Evolutionary conservation across 2,797 vertebrate genomes (phyloP).

Genomic region (Falco naumanni): DNA sequence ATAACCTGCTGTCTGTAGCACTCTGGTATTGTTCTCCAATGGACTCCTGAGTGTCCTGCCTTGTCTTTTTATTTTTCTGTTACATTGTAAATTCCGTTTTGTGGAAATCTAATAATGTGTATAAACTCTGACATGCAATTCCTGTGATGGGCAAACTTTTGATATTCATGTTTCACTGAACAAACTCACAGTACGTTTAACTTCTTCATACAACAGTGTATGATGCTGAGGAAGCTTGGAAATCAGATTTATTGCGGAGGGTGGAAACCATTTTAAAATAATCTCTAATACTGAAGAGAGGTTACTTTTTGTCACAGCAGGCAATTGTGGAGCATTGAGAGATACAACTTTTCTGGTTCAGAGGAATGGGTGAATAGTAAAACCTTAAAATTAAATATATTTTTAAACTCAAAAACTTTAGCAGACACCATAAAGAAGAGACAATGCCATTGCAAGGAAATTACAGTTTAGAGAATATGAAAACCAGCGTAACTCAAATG

Average conservation of each 20-base stretch:
- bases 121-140: not conserved
- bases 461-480: not conserved
- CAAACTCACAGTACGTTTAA: not conserved
- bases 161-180: not conserved
- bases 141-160: not conserved
- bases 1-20: not conserved
- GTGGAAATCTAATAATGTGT: not conserved
- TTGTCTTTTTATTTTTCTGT: not conserved
- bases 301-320: not conserved
- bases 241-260: not conserved
- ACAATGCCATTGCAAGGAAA: not conserved
- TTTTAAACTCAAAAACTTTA: conserved; percentile 26
- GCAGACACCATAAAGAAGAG: not conserved
- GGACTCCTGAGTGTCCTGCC: not conserved
- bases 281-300: not conserved
- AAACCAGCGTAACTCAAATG: not conserved
- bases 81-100: not conserved
- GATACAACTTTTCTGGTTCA: not conserved
- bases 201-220: not conserved
- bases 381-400: not conserved
- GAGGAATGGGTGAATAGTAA: not conserved
- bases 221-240: not conserved
- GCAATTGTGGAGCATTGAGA: not conserved
- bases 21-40: not conserved
- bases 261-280: not conserved